These are phyloP conservation scores for Aphidoletes aphidimyza DNA, from an alignment of 2,888 invertebrate genomes.

Conservation along the genomic window DNA sequence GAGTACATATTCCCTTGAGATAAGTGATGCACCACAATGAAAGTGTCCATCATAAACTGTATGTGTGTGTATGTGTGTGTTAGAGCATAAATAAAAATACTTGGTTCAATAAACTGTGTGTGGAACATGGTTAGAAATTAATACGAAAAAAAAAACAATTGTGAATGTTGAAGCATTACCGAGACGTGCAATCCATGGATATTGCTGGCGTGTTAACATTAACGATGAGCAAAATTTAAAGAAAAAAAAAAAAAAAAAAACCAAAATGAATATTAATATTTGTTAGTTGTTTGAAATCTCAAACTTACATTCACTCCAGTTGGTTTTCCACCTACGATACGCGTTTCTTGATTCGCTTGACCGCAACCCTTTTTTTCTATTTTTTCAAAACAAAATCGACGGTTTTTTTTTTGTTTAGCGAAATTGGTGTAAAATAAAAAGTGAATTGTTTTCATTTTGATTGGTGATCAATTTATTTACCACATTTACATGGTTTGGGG, in stretches of 20 bases:
- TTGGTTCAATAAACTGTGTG: too few species aligned
- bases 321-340: constrained; percentile 86
- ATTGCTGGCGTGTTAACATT: constrained; percentile 67
- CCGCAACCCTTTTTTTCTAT: constrained; percentile 76
- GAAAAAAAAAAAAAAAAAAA: background rate
- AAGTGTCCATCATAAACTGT: constrained; percentile 85
- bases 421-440: constrained; percentile 56
- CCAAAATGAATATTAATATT: background rate
- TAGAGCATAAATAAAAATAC: background rate
- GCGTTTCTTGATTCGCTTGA: constrained; percentile 83
- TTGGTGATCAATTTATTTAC: constrained; percentile 64
- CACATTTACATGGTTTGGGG: constrained; percentile 78
- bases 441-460: too few species aligned
- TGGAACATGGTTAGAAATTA: too few species aligned
- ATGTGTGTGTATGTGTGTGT: too few species aligned
- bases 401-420: constrained; percentile 56
- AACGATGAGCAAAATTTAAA: background rate
- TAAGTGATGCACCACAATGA: constrained; percentile 86
- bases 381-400: background rate
- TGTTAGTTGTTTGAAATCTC: background rate
- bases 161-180: background rate
- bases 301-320: constrained; percentile 74
- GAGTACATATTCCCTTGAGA: constrained; percentile 85
- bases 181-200: constrained; percentile 87
- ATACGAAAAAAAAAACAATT: background rate